Base-by-base conservation (phyloP, 2,888 invertebrate species). In the Sycophila texana region DNA sequence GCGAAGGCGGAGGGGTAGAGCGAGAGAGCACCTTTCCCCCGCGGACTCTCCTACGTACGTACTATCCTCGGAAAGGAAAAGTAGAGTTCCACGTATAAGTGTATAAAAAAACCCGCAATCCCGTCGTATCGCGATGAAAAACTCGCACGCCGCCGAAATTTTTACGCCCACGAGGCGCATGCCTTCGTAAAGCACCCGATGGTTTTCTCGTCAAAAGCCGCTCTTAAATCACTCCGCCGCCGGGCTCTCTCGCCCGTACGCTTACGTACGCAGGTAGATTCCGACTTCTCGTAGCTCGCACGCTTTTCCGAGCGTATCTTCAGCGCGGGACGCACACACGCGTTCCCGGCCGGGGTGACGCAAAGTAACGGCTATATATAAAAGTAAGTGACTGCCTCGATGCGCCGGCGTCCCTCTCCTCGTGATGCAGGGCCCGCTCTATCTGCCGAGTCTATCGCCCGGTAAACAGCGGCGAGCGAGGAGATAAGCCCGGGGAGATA, bases 371-470 rank as follows among this genome's bases (percentile, higher is more conserved):
- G 86, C 86, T 79, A 88, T 88, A 89, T 88, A 88, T 88, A 88
- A 88, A 88, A 88, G 88, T 87, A 87, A 88, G 87, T 85, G 87
- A 85, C 83, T 84, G 80, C 82, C 72, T 60, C 60, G 71, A 53
- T 16, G n/a, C 26, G 49, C 67, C 84, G 83, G 83, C 84, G 85
- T 86, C 85, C 82, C 85, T 53, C 85, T 86, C 2, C 86, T 86
- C 86, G 85, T 84, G 86, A 84, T 16, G 87, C 85, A 85, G 82
- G 86, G 86, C 86, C 86, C 85, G 84, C 85, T 83, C 84, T 76
- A 90, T 90, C 90, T 87, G 86, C 84, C 84, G 86, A 89, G 89
- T 89, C 90, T 90, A 90, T 90, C 90, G 89, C 89, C 88, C 89
- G 89, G 89, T 89, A 89, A 90, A 90, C 89, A 89, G 88, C 88